Evolutionary conservation across 2,113 vertebrate genomes (phyloP), one percentile per base, ranked within the genome.

Genomic region (Larimichthys polyactis): DNA sequence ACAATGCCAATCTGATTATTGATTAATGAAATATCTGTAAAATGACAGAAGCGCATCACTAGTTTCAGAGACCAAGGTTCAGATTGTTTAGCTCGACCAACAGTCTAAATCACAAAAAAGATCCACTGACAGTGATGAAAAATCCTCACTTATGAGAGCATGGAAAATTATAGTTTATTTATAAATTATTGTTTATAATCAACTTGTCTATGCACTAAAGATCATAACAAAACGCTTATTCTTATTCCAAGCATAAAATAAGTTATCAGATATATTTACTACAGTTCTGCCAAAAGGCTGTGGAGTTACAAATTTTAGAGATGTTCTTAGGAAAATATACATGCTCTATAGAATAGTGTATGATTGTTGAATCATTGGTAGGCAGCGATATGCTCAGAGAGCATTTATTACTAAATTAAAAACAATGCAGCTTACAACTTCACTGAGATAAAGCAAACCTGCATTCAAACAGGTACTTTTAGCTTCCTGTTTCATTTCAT

Each of bases 341-440:
- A 51, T 24, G 48, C 48, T 65, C 29, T 69, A 12, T 49, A 17
- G 27, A 19, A 51, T 43, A 20, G 46, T 32, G 19, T 55, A 5
- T 67, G 19, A 73, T 11, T 75, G 29, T 14, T 24, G 7, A 75
- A 40, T 54, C 11, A 57, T 24, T 22, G 9, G 49, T 55, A 32
- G n/a, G 4, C 29, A 49, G 52, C 36, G 54, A 60, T 43, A 40
- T 64, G 24, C 22, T 69, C 19, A 40, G 57, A 54, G 14, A 78
- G 69, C 52, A 54, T 52, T 43, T n/a, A 17, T 48, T 22, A 74
- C 46, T 36, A 17, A 63, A 3, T 72, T 44, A 36, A 27, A 80
- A 64, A 70, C 4, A 54, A 60, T 17, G 19, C 63, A 70, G 52
- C 63, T 72, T 66, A 76, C 67, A 66, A 72, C 14, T 29, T 85